These are phyloP conservation scores for Drosophila teissieri DNA, from an alignment of 1,140 invertebrate species.

Conservation along the genomic window DNA sequence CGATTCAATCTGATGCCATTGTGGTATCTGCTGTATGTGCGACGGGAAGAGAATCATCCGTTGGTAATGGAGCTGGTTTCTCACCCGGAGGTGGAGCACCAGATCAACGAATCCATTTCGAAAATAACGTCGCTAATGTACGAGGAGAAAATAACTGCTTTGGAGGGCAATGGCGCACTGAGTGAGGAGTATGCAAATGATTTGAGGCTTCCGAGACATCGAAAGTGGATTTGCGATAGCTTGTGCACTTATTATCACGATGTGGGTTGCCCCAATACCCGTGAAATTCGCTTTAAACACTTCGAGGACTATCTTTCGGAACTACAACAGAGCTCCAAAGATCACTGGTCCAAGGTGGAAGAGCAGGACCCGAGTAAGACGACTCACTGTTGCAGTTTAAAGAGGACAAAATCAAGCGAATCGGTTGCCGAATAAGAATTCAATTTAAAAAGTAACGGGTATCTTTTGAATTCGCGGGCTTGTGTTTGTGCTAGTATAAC, in stretches of 20 bases:
- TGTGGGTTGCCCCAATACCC: constrained; percentile 39
- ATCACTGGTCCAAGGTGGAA: constrained; percentile 47
- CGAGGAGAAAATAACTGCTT: constrained; percentile 1
- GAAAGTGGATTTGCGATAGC: constrained; percentile 49
- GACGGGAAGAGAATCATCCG: constrained; percentile 36
- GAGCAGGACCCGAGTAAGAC: neutral
- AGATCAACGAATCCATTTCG: constrained; percentile 45
- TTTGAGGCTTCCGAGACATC: constrained; percentile 1
- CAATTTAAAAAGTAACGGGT: neutral
- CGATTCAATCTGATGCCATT: constrained; percentile 54
- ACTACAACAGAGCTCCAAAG: constrained; percentile 25
- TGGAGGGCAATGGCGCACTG: neutral
- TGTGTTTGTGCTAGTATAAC: neutral
- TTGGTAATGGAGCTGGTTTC: constrained; percentile 26
- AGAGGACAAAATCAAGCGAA: neutral
- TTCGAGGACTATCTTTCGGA: constrained; percentile 82
- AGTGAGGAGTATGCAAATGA: neutral
- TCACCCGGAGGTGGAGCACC: constrained; percentile 3
- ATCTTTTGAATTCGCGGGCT: neutral
- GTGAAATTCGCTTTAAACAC: constrained; percentile 38
- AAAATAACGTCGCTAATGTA: constrained; percentile 48
- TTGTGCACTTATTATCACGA: constrained; percentile 49
- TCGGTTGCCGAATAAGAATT: neutral
- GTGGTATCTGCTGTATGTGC: constrained; percentile 61
- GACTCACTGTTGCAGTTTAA: constrained; percentile 15